Percentiles rank a stretch among this genome's conserved stretches.
phyloP scores from a whole-genome alignment of 2,797 vertebrate genomes.

The Scolopax bukidnonensis region DNA sequence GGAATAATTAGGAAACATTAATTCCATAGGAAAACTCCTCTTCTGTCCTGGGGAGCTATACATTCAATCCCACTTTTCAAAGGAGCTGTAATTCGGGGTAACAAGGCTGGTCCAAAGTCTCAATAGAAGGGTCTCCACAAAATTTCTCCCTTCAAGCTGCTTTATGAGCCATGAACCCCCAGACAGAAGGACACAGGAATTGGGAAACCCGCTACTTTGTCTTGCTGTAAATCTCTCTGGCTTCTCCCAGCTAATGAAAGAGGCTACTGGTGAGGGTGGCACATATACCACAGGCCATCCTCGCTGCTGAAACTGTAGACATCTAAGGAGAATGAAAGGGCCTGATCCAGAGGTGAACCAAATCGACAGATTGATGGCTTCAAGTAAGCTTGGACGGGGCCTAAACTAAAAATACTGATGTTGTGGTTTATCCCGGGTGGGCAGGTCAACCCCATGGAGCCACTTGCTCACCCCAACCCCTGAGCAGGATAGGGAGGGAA shows the following conservation, averaged over 20 bases:
- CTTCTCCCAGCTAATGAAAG: neutral
- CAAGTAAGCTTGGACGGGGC: neutral
- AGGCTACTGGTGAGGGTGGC: neutral
- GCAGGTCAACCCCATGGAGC: neutral
- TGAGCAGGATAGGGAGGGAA: neutral
- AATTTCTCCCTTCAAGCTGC: neutral
- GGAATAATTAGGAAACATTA: neutral
- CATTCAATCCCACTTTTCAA: neutral
- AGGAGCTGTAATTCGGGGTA: neutral
- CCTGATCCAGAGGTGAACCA: neutral
- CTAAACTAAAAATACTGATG: neutral
- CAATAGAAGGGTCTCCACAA: neutral
- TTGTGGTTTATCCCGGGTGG: rapidly evolving
- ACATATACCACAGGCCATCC: neutral
- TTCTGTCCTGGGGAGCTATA: neutral
- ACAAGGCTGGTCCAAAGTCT: neutral
- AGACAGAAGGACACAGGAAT: neutral
- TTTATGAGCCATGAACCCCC: neutral
- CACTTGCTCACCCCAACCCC: neutral
- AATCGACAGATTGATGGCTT: neutral
- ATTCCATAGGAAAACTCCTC: neutral
- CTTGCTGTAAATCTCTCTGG: neutral
- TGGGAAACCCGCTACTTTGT: neutral
- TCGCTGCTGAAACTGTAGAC: neutral
- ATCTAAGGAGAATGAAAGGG: neutral